A percentile compares a stretch with the other conserved stretches of the same genome.
phyloP scores from a whole-genome alignment of 2,888 invertebrate species.

The Cephus pygmeus region DNA sequence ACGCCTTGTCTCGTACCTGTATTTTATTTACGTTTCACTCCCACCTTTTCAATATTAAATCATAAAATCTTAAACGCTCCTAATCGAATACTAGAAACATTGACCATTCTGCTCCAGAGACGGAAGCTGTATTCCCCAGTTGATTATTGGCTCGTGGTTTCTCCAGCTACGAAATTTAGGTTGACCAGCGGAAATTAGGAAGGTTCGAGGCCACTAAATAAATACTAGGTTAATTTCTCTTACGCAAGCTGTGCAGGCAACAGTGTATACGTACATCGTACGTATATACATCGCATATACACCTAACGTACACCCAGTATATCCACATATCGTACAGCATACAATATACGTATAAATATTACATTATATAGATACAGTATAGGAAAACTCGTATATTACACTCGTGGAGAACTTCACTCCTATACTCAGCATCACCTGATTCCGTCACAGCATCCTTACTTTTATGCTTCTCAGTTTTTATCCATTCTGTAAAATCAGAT shows the following conservation, averaged over 20 bases:
- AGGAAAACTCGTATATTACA: neutral
- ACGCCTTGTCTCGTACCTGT: neutral
- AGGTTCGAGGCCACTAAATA: constrained; percentile 41
- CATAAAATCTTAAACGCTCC: neutral
- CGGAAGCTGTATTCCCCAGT: neutral
- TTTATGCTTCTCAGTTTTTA: neutral
- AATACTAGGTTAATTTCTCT: constrained; percentile 41
- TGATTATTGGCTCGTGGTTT: neutral
- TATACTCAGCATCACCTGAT: neutral
- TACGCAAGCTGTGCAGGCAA: constrained; percentile 5
- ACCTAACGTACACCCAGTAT: neutral
- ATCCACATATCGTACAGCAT: neutral
- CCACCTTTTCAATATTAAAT: neutral
- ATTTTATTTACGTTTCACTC: neutral
- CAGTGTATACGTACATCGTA: neutral
- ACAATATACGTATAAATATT: neutral
- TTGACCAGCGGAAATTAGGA: constrained; percentile 34
- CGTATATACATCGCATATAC: neutral
- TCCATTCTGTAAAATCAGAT: neutral
- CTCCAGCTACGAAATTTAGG: neutral
- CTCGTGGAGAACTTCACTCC: neutral
- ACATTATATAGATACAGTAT: neutral
- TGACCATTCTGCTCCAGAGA: neutral
- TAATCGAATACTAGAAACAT: neutral
- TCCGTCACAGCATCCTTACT: neutral